Evolutionary conservation across 92 coral and sea anemone genomes (phyloP), one percentile per base, ranked within the genome.

Genomic region (Zoanthus sociatus): DNA sequence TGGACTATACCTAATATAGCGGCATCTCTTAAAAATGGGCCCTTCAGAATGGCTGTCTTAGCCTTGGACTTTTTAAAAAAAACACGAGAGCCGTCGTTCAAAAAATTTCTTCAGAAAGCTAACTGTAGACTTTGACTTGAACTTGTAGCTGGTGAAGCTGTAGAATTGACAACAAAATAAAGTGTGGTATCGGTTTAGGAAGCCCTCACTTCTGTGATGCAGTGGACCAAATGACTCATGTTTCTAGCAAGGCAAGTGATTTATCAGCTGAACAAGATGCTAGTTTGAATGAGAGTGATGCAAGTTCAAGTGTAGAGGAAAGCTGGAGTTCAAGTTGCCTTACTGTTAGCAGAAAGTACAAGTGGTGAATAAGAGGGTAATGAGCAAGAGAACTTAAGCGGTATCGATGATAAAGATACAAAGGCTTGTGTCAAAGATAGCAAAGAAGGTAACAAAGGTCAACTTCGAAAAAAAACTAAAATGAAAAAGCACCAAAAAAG

Each of bases 241-340:
- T 91, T 67, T 77, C 83, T 33, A 88, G 92, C 72, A 91, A 85
- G 60, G 92, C 92, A 88, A 88, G 89, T 85, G 92, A 92, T 79
- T 58, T 88, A 82, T 26, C 87, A 78, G 72, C 45, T 64, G 88
- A 48, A 73, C 61, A 37, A 15, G 71, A 50, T 88, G 55, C 55
- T 11, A 81, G 73, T 56, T 9, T 6, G 5, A 47, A 77, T 77
- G 85, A 87, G 17, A 87, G 78, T 87, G 85, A 87, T 76, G 84
- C 77, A 31, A 77, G 85, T 61, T 76, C 85, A 78, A 47, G 79
- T 67, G 79, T 47, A 64, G 78, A 87, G 16, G 64, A 56, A 12
- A 12, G 64, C 64, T 56, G 17, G 64, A 12, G 64, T 58, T 13
- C 64, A 58, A 58, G 64, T 13, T 16, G 64, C 64, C 18, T 58